Percentiles rank a stretch among this genome's conserved stretches.
phyloP scores from a whole-genome alignment of 2,113 vertebrate species.

The Daphoenositta chrysoptera region DNA sequence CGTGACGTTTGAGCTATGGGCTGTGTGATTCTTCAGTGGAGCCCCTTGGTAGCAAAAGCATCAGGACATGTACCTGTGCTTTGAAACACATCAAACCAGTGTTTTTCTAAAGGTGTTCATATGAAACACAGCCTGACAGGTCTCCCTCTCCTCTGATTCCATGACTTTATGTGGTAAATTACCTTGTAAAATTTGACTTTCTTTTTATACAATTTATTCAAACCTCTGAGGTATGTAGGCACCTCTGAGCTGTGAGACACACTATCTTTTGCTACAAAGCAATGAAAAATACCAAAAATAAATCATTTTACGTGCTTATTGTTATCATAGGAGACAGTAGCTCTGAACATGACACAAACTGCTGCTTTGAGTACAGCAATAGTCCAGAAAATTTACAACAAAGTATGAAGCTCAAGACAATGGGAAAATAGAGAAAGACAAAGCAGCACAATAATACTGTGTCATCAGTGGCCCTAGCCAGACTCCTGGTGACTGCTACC shows the following conservation, averaged over 20 bases:
- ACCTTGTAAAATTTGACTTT: background rate
- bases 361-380: background rate
- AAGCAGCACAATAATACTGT: background rate
- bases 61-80: background rate
- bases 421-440: background rate
- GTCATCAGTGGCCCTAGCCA: background rate
- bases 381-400: background rate
- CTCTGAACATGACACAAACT: background rate
- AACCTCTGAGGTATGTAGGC: background rate
- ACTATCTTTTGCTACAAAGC: background rate
- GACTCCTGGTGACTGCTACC: background rate
- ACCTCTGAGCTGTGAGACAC: background rate
- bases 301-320: background rate
- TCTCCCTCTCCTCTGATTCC: background rate
- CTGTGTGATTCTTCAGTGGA: background rate
- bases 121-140: background rate
- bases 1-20: background rate
- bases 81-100: background rate
- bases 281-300: background rate
- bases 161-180: background rate
- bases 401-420: background rate
- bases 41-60: background rate
- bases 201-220: background rate
- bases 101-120: background rate
- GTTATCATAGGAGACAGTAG: background rate